Evolutionary conservation across 1,140 invertebrate species (phyloP), one percentile per base, ranked within the genome.

Genomic region (Liolophura sinensis): DNA sequence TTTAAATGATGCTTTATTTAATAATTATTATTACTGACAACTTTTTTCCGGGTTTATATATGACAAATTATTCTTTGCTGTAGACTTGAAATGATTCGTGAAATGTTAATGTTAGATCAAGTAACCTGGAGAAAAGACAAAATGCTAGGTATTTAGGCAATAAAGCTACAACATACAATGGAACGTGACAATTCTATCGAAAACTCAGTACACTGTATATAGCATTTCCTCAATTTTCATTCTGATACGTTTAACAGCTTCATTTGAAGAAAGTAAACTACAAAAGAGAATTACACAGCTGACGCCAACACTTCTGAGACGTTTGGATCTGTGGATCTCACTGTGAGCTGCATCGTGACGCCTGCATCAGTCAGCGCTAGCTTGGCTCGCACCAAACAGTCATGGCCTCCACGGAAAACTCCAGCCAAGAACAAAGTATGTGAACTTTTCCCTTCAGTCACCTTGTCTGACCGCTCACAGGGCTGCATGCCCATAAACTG

Each of bases 401-500:
- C 94, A 62, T 92, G 89, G 0, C 94, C 94, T 11, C 94, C 95
- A 52, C 96, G 88, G 78, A 94, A 95, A 0, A 95, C 88, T 50
- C 94, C 92, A 64, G 92, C 89, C 57, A 97, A 85, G 61, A 91
- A 87, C 20, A 97, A 82, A 0, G 91, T 91, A 78, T 98, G 96
- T 1, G 85, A 77, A 54, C 89, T 90, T 74, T 94, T 92, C 7
- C 92, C 94, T 68, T 95, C 90, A 0, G 90, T 89, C 12, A 97
- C 90, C 75, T 91, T 91, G 75, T 97, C 94, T 7, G 91, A 92
- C 12, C 93, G 86, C 82, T 98, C 91, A 73, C 93, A 90, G 0
- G 94, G 90, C 68, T 92, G 92, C 78, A 99, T 87, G 0, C 96
- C 96, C 55, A 99, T 85, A 81, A 94, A 96, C 75, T 90, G 89